Evolutionary conservation across 2,113 vertebrate species (phyloP).

Genomic region (Microcebus jonahi): DNA sequence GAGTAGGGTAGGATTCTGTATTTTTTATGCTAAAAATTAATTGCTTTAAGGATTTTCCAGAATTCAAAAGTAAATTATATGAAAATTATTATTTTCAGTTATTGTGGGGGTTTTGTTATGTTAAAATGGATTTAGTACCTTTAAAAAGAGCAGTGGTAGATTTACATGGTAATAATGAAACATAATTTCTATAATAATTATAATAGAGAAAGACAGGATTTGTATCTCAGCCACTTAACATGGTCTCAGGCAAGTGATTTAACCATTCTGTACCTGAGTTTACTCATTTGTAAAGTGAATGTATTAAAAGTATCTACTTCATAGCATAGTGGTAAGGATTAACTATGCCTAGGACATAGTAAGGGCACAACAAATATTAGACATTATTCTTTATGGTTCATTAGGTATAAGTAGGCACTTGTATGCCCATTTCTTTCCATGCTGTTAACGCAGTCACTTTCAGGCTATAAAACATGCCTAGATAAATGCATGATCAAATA

Average conservation of each 20-base stretch:
- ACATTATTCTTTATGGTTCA: not conserved
- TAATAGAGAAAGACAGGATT: constrained; percentile 38
- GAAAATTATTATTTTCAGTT: constrained; percentile 52
- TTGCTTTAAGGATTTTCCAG: constrained; percentile 35
- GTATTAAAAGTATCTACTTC: not conserved
- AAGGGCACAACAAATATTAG: not conserved
- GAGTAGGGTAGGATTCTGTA: not conserved
- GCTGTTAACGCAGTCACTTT: constrained; percentile 32
- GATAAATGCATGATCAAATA: constrained; percentile 18
- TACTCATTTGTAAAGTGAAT: constrained; percentile 41
- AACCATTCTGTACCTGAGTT: not conserved
- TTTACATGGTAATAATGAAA: constrained; percentile 44
- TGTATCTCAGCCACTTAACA: constrained; percentile 1
- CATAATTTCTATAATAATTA: constrained; percentile 30
- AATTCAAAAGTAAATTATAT: constrained; percentile 21
- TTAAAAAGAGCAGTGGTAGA: constrained; percentile 54
- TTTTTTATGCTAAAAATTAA: constrained; percentile 57
- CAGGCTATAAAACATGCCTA: not conserved
- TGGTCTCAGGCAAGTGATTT: constrained; percentile 38
- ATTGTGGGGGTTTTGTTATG: constrained; percentile 35
- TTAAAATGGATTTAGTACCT: constrained; percentile 44
- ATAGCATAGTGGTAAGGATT: not conserved
- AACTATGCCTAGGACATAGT: not conserved
- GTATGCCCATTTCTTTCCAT: not conserved
- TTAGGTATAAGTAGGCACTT: not conserved